Conservation (phyloP, 2,888 invertebrate genomes). For the Cheilosia grossa region DNA sequence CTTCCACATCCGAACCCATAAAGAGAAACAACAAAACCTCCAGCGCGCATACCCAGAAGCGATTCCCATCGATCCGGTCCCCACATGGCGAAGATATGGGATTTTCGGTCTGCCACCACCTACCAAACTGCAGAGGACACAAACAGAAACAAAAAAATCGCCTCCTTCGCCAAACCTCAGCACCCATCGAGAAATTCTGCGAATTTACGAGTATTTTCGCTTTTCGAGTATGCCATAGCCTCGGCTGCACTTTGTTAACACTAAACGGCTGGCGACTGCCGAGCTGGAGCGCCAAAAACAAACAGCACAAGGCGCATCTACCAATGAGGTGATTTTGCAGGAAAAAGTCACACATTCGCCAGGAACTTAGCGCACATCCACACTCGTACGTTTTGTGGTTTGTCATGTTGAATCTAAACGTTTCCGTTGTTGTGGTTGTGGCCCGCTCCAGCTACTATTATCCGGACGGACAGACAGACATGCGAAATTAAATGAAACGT, state of each 20-base stretch:
- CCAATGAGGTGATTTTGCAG: slow-evolving; percentile 52
- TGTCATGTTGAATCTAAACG: slow-evolving; percentile 50
- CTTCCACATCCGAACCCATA: slow-evolving; percentile 27
- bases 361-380: slow-evolving; percentile 21
- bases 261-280: slow-evolving; percentile 54
- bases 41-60: slow-evolving; percentile 74
- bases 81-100: slow-evolving; percentile 57
- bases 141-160: slow-evolving; percentile 22
- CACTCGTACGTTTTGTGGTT: slow-evolving; percentile 8
- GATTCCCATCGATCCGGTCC: slow-evolving; percentile 74
- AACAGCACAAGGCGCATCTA: slow-evolving; percentile 31
- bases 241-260: slow-evolving; percentile 69
- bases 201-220: slow-evolving; percentile 70
- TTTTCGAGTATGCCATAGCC: slow-evolving; percentile 50
- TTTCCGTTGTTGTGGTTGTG: slow-evolving; percentile 41
- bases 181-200: slow-evolving; percentile 68
- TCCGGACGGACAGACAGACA: slow-evolving; percentile 60
- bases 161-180: slow-evolving; percentile 21
- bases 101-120: slow-evolving; percentile 67
- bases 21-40: slow-evolving; percentile 35
- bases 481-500: slow-evolving; percentile 74
- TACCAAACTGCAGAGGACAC: slow-evolving; percentile 31
- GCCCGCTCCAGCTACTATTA: slow-evolving; percentile 16
- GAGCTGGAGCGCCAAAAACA: slow-evolving; percentile 57
- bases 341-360: slow-evolving; percentile 66